Conservation (phyloP, 1,140 invertebrate genomes). For the Prorops nasuta region DNA sequence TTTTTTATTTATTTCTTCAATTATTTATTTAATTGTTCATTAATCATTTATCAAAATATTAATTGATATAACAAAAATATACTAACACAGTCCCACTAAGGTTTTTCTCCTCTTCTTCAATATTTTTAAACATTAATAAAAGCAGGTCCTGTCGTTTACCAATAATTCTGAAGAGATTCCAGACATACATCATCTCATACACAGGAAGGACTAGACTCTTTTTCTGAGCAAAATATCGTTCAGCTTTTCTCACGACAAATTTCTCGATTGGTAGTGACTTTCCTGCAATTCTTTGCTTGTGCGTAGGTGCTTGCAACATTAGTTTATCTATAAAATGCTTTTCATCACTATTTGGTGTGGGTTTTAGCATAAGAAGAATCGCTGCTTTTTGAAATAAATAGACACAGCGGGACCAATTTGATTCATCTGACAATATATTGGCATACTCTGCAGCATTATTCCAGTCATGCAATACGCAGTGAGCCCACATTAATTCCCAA, state of each 20-base stretch:
- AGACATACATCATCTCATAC: constrained; percentile 87
- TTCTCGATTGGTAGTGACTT: constrained; percentile 97
- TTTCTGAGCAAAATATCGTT: constrained; percentile 75
- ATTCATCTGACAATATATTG: constrained; percentile 70
- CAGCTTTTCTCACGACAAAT: constrained; percentile 83
- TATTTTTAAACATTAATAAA: constrained; percentile 68
- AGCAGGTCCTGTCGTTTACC: constrained; percentile 69
- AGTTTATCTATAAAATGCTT: constrained; percentile 57
- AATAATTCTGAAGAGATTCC: constrained; percentile 89
- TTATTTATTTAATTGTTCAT: too few species aligned
- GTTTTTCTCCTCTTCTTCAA: constrained; percentile 64
- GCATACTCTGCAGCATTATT: constrained; percentile 72
- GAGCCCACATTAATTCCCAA: constrained; percentile 93
- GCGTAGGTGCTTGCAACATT: constrained; percentile 72
- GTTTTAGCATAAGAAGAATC: constrained; percentile 72
- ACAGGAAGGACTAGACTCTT: constrained; percentile 76
- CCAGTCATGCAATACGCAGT: constrained; percentile 71
- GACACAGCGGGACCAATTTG: constrained; percentile 87
- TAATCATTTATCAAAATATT: too few species aligned
- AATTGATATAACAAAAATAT: constrained; percentile 19
- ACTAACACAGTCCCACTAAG: constrained; percentile 44
- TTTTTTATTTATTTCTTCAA: too few species aligned
- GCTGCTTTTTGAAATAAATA: constrained; percentile 88
- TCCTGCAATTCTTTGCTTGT: constrained; percentile 89
- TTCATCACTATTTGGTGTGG: constrained; percentile 58